A percentile compares a stretch with the other conserved stretches of the same genome.
Evolutionary conservation across 2,888 invertebrate genomes (phyloP).

Genomic region (Nemapogon koenigi): DNA sequence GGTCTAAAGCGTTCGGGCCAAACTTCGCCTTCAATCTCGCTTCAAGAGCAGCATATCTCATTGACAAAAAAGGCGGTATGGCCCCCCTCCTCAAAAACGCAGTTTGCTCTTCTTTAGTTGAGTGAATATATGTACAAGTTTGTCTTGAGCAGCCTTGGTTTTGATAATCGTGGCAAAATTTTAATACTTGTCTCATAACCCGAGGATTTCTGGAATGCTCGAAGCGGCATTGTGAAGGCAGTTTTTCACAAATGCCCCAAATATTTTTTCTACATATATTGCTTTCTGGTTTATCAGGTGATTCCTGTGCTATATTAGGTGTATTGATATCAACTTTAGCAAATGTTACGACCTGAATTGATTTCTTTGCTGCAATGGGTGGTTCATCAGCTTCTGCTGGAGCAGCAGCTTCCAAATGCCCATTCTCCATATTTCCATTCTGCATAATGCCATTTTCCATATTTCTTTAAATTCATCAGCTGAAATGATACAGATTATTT

Average conservation of each 20-base stretch:
- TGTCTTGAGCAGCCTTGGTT: constrained; percentile 38
- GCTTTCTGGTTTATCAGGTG: constrained; percentile 16
- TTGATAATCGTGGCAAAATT: constrained; percentile 48
- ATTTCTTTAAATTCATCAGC: no score
- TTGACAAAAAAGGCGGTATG: constrained; percentile 34
- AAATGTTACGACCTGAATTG: background rate
- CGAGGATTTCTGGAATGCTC: constrained; percentile 37
- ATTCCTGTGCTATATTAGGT: constrained; percentile 16
- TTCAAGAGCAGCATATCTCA: constrained; percentile 27
- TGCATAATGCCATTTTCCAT: no score
- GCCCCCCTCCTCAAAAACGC: constrained; percentile 31
- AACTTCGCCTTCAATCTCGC: background rate
- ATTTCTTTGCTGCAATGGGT: no score
- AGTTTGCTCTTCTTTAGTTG: constrained; percentile 37
- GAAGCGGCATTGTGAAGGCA: constrained; percentile 30
- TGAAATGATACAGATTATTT: no score
- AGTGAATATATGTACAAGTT: constrained; percentile 40
- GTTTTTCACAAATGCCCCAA: constrained; percentile 44
- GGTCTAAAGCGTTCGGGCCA: no score
- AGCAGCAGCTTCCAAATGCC: no score
- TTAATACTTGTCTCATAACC: constrained; percentile 37
- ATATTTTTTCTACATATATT: constrained; percentile 38
- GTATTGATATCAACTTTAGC: constrained; percentile 5
- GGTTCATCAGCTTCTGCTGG: no score
- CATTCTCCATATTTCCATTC: no score